A percentile compares a stretch with the other conserved stretches of the same genome.
phyloP scores from a whole-genome alignment of 2,113 vertebrate species.

The Lichenostomus cassidix region DNA sequence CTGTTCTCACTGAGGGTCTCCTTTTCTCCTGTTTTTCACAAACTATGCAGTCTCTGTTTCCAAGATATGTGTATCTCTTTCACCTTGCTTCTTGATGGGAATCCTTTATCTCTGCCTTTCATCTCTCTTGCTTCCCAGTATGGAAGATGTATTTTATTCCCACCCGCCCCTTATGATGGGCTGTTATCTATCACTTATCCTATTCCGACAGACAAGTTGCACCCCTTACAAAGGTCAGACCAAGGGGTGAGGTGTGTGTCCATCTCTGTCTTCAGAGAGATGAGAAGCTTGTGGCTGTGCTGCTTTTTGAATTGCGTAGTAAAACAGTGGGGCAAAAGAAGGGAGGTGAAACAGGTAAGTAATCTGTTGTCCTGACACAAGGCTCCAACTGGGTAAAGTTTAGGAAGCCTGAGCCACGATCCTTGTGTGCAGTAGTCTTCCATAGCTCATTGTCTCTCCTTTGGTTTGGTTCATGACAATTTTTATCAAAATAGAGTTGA shows the following conservation, averaged over 20 bases:
- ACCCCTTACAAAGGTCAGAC: constrained; percentile 27
- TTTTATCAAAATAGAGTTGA: constrained; percentile 17
- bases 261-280: background rate
- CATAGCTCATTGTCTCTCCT: background rate
- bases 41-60: background rate
- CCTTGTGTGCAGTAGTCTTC: background rate
- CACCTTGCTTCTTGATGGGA: background rate
- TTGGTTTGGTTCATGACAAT: constrained; percentile 22
- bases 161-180: background rate
- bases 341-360: background rate
- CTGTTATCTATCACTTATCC: constrained; percentile 27
- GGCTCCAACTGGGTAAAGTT: background rate
- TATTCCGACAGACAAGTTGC: background rate
- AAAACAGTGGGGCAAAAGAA: background rate
- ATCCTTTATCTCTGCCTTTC: constrained; percentile 26
- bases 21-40: background rate
- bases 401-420: background rate
- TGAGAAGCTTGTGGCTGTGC: background rate
- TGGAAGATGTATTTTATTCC: background rate
- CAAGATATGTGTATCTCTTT: background rate
- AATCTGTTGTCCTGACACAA: background rate
- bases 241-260: background rate
- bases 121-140: background rate
- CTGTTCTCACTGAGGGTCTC: background rate
- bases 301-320: background rate